Evolutionary conservation across 2,888 invertebrate species (phyloP).

Genomic region (Caenorhabditis sp.): DNA sequence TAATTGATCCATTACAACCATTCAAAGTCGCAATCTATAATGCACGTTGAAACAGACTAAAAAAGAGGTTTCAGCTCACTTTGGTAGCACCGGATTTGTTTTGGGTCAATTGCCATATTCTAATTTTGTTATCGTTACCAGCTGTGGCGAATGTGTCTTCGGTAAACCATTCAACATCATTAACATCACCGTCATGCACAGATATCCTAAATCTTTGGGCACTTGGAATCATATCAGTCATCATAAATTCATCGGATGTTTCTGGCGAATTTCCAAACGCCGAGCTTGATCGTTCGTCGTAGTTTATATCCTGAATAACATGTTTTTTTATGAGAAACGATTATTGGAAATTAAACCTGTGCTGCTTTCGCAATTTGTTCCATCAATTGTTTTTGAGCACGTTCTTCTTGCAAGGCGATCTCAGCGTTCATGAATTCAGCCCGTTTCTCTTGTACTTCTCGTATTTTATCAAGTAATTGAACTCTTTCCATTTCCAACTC

Average conservation of each 20-base stretch:
- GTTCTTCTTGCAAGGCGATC: constrained; percentile 33
- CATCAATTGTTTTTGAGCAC: constrained; percentile 25
- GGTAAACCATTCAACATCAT: constrained; percentile 91
- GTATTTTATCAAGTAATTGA: constrained; percentile 83
- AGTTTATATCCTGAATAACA: not conserved
- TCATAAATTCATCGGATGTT: constrained; percentile 22
- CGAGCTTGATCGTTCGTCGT: constrained; percentile 8
- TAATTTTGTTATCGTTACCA: constrained; percentile 94
- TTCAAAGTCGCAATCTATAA: constrained; percentile 71
- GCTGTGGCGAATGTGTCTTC: constrained; percentile 85
- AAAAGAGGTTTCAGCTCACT: not conserved
- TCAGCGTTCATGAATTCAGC: constrained; percentile 50
- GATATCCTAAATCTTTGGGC: constrained; percentile 23
- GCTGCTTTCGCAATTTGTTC: constrained; percentile 43
- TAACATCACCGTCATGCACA: constrained; percentile 70
- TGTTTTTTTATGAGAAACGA: not conserved
- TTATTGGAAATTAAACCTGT: not conserved
- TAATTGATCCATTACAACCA: constrained; percentile 93
- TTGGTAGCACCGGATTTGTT: constrained; percentile 57
- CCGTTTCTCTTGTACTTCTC: constrained; percentile 81
- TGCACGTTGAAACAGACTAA: not conserved
- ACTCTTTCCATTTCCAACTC: constrained; percentile 93
- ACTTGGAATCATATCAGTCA: constrained; percentile 36
- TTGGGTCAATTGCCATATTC: constrained; percentile 85
- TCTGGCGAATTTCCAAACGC: constrained; percentile 23